These are phyloP conservation scores for Gymnorhina tibicen DNA, from an alignment of 2,113 vertebrate genomes.

Conservation along the genomic window DNA sequence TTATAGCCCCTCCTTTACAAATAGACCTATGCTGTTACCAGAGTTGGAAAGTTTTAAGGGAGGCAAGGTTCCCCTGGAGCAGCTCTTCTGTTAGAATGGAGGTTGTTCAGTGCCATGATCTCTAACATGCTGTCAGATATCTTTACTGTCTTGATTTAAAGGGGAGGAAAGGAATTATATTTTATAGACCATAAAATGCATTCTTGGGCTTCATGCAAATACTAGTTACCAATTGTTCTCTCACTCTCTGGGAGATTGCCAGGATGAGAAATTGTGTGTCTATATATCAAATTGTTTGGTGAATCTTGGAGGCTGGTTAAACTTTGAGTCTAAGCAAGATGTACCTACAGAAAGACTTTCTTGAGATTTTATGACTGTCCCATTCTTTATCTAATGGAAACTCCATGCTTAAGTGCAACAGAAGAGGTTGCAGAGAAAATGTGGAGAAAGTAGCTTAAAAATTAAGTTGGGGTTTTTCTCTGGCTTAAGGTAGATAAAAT, in stretches of 20 bases:
- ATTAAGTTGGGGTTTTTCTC: neutral
- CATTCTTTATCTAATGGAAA: neutral
- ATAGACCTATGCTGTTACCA: neutral
- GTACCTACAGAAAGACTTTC: neutral
- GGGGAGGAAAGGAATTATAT: constrained; percentile 41
- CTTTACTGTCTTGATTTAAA: constrained; percentile 46
- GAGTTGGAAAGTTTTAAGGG: constrained; percentile 32
- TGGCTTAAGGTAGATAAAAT: neutral
- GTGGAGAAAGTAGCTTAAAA: neutral
- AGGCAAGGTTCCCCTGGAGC: constrained; percentile 27
- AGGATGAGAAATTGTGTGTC: constrained; percentile 9
- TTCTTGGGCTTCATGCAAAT: constrained; percentile 53
- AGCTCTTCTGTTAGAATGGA: neutral
- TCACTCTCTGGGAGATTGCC: constrained; percentile 9
- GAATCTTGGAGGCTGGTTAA: neutral
- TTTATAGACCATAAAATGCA: constrained; percentile 61
- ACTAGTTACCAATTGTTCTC: constrained; percentile 47
- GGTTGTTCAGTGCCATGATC: neutral
- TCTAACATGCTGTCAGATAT: constrained; percentile 23
- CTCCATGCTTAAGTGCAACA: neutral
- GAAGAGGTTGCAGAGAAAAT: neutral
- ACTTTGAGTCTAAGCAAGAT: neutral
- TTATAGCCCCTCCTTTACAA: neutral
- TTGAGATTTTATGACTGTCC: neutral
- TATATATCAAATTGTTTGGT: constrained; percentile 4